A percentile compares a stretch with the other conserved stretches of the same genome.
These are phyloP conservation scores for Diadegma fenestrale DNA, from an alignment of 2,888 invertebrate species.

Conservation along the genomic window DNA sequence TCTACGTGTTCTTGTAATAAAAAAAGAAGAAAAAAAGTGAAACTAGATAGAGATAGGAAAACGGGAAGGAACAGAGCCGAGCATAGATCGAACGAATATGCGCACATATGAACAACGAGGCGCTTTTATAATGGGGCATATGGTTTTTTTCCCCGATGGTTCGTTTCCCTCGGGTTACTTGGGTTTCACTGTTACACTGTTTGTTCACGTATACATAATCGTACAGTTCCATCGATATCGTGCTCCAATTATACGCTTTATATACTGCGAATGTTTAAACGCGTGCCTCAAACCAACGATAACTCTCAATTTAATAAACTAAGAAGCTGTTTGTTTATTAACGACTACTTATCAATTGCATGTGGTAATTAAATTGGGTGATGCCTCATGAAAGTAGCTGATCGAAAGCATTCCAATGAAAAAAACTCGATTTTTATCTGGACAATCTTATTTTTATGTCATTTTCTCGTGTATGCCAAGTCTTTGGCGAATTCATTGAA, in stretches of 20 bases:
- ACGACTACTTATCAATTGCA: constrained; percentile 13
- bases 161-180: constrained; percentile 58
- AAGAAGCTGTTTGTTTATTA: constrained; percentile 8
- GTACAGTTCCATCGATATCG: constrained; percentile 56
- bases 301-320: constrained; percentile 23
- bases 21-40: background rate
- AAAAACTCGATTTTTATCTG: background rate
- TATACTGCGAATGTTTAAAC: constrained; percentile 24
- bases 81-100: constrained; percentile 43
- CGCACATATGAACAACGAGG: constrained; percentile 27
- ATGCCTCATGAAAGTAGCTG: constrained; percentile 6
- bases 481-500: background rate
- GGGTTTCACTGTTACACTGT: constrained; percentile 29
- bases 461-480: background rate
- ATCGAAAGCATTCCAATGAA: background rate
- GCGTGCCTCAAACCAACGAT: background rate
- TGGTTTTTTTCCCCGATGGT: constrained; percentile 31
- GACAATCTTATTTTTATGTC: background rate
- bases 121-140: constrained; percentile 50
- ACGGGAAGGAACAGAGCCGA: constrained; percentile 48
- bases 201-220: constrained; percentile 44
- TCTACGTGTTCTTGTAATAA: background rate
- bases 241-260: constrained; percentile 60
- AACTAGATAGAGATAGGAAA: constrained; percentile 31
- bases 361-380: constrained; percentile 28